Evolutionary conservation across 53 echinoderm and acorn worm genomes (phyloP).

Genomic region (Temnopleurus reevesii): DNA sequence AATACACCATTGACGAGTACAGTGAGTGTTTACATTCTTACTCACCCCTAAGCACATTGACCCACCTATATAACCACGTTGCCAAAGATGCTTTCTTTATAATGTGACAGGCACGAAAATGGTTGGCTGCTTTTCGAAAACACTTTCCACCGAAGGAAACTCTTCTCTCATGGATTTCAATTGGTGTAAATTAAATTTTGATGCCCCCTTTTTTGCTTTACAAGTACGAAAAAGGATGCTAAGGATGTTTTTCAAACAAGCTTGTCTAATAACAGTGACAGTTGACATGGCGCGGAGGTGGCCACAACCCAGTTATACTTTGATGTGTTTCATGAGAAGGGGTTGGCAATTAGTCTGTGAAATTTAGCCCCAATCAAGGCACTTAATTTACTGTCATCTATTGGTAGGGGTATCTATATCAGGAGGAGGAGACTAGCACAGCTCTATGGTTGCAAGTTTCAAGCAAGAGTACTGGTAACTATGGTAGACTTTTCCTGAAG

Average conservation of each 20-base stretch:
- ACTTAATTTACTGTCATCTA: no score
- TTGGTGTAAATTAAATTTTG: slow-evolving; percentile 30
- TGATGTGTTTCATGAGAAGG: no score
- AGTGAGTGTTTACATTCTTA: slow-evolving; percentile 20
- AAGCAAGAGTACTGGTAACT: no score
- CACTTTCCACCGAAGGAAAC: slow-evolving; percentile 5
- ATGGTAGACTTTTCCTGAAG: no score
- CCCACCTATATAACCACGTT: slow-evolving; percentile 22
- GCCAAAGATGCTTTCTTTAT: not conserved
- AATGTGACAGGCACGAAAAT: not conserved
- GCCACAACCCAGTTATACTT: no score
- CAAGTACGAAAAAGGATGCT: not conserved
- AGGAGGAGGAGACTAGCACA: no score
- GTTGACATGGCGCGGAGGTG: no score
- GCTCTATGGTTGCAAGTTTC: no score
- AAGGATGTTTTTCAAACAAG: not conserved
- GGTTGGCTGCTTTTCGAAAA: slow-evolving; percentile 22
- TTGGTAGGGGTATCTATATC: no score
- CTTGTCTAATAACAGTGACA: slow-evolving; percentile 6
- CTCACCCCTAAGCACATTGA: slow-evolving; percentile 38
- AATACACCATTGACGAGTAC: not conserved
- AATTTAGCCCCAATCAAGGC: no score
- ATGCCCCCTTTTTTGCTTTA: not conserved
- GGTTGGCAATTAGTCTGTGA: no score
- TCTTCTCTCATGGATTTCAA: slow-evolving; percentile 1